Evolutionary conservation across 2,113 vertebrate genomes (phyloP).

Genomic region (Tympanuchus pallidicinctus): DNA sequence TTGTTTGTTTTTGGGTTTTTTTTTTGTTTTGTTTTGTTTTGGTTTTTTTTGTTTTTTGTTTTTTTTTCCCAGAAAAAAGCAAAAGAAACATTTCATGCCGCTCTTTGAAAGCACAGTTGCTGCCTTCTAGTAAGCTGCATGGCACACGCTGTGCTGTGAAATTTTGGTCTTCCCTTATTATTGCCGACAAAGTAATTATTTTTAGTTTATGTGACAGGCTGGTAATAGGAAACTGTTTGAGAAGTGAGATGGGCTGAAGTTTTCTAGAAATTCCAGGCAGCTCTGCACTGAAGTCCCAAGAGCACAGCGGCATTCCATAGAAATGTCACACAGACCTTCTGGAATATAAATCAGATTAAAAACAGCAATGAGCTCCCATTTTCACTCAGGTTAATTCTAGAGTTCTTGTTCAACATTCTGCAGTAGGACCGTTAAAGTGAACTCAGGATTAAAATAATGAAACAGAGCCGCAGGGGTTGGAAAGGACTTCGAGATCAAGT

Average conservation of each 20-base stretch:
- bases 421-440: neutral
- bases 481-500: no score
- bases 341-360: constrained; percentile 49
- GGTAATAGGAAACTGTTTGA: constrained; percentile 19
- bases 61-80: neutral
- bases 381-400: neutral
- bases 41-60: neutral
- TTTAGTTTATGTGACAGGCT: constrained; percentile 28
- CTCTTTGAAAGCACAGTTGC: constrained; percentile 8
- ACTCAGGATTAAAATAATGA: neutral
- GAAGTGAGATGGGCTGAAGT: constrained; percentile 18
- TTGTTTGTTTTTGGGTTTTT: neutral
- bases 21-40: neutral
- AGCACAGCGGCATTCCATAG: constrained; percentile 31
- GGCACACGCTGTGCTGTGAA: neutral
- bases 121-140: neutral
- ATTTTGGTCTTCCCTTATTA: constrained; percentile 12
- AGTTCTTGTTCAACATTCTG: neutral
- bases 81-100: neutral
- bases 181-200: constrained; percentile 27
- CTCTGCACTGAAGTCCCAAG: constrained; percentile 60
- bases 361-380: neutral
- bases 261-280: constrained; percentile 39
- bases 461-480: neutral
- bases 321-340: constrained; percentile 67